Evolutionary conservation across 1,140 invertebrate species (phyloP).

Genomic region (Limonius californicus): DNA sequence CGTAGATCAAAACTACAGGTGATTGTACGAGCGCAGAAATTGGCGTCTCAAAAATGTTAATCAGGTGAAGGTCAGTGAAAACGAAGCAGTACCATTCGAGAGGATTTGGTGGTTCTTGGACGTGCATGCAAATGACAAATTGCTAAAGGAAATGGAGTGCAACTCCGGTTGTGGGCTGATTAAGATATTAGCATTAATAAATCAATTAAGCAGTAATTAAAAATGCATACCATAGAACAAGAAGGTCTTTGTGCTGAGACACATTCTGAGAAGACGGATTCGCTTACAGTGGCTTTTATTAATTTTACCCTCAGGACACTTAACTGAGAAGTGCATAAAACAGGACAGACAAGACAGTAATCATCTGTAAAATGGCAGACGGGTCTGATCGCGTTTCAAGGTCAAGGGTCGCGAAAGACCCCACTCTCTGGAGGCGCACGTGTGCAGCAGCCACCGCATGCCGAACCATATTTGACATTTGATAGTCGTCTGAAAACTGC

Average conservation of each 20-base stretch:
- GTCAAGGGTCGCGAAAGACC: slow-evolving; percentile 29
- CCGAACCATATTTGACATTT: slow-evolving; percentile 44
- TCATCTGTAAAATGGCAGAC: slow-evolving; percentile 8
- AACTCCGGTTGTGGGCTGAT: background rate
- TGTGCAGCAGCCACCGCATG: slow-evolving; percentile 30
- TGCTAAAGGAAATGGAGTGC: background rate
- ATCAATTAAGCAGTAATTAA: no score
- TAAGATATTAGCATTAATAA: no score
- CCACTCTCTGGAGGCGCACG: slow-evolving; percentile 18
- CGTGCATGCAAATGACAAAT: background rate
- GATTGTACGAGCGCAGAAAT: no score
- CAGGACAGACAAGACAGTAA: slow-evolving; percentile 9
- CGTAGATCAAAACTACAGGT: no score
- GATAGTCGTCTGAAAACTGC: slow-evolving; percentile 35
- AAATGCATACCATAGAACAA: background rate
- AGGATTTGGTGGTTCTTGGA: no score
- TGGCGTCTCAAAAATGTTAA: background rate
- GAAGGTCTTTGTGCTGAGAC: background rate
- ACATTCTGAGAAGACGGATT: background rate
- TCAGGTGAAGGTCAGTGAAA: slow-evolving; percentile 5
- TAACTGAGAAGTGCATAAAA: slow-evolving; percentile 5
- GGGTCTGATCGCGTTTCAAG: slow-evolving; percentile 21
- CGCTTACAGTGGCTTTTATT: background rate
- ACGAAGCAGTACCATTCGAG: background rate
- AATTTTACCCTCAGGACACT: background rate